Evolutionary conservation across 2,888 invertebrate genomes (phyloP).

Genomic region (Baronia brevicornis): DNA sequence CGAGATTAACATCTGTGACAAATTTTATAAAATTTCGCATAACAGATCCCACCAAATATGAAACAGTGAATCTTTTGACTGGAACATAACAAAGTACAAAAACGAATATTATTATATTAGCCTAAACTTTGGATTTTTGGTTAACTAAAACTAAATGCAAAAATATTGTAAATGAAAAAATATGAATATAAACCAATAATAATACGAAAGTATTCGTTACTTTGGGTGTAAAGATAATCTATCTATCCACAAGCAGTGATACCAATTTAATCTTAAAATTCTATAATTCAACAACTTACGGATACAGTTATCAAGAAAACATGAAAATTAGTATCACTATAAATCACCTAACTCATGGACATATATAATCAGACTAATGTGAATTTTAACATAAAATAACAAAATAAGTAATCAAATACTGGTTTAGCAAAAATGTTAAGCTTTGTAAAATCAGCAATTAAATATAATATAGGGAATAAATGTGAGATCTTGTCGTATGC

Average conservation of each 20-base stretch:
- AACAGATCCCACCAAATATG: conserved; percentile 22
- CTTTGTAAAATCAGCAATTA: conserved; percentile 74
- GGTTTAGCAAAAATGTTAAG: conserved; percentile 74
- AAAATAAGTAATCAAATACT: conserved; percentile 72
- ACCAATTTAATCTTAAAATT: conserved; percentile 38
- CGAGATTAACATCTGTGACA: conserved; percentile 19
- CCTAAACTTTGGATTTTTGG: conserved; percentile 74
- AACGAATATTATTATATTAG: conserved; percentile 40
- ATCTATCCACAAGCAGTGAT: conserved; percentile 59
- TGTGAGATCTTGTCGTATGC: conserved; percentile 76
- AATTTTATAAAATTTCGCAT: conserved; percentile 11
- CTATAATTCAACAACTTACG: conserved; percentile 41
- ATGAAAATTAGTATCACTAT: conserved; percentile 41
- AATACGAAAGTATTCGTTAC: conserved; percentile 64
- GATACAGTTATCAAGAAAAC: conserved; percentile 39
- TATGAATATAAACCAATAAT: conserved; percentile 55
- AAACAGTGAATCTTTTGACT: conserved; percentile 34
- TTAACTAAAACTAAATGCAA: conserved; percentile 76
- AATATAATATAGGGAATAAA: conserved; percentile 73
- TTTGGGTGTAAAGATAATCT: conserved; percentile 69
- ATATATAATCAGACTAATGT: conserved; percentile 62
- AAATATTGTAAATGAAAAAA: conserved; percentile 55
- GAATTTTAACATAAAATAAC: conserved; percentile 69
- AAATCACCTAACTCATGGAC: conserved; percentile 54
- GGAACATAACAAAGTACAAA: conserved; percentile 42